Percentiles rank a stretch among this genome's conserved stretches.
phyloP scores from a whole-genome alignment of 2,797 vertebrate genomes.

The Glossophaga mutica region DNA sequence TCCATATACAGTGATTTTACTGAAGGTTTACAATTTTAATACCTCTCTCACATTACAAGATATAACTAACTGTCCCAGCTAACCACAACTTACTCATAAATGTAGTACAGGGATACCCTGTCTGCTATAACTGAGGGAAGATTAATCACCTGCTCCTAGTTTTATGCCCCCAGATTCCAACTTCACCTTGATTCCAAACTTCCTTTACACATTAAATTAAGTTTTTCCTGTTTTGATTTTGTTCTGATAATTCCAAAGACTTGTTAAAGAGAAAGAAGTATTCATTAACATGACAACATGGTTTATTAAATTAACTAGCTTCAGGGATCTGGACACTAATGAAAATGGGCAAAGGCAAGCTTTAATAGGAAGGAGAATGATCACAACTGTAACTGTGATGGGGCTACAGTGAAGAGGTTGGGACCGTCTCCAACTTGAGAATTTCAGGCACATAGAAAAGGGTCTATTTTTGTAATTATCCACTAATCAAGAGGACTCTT shows the following conservation, averaged over 20 bases:
- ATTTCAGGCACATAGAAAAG: neutral
- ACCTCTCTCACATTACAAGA: neutral
- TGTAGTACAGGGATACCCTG: neutral
- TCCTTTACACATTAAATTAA: neutral
- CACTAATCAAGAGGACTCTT: neutral
- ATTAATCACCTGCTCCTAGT: neutral
- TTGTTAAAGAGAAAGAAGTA: neutral
- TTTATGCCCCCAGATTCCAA: neutral
- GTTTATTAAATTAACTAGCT: slow-evolving; percentile 22
- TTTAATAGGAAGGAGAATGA: neutral
- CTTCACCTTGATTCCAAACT: neutral
- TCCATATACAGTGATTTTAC: neutral
- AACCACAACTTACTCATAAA: neutral
- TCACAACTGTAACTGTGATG: neutral
- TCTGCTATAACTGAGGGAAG: neutral
- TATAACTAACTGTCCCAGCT: neutral
- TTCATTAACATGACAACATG: neutral
- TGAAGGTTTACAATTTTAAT: neutral
- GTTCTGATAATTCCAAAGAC: neutral
- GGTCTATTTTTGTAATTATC: neutral
- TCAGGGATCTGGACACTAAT: neutral
- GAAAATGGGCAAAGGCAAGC: neutral
- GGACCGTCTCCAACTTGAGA: neutral
- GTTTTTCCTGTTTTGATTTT: neutral
- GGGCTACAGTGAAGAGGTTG: neutral